A percentile compares a stretch with the other conserved stretches of the same genome.
These are phyloP conservation scores for Portunus trituberculatus DNA, from an alignment of 1,140 invertebrate species.

Conservation along the genomic window DNA sequence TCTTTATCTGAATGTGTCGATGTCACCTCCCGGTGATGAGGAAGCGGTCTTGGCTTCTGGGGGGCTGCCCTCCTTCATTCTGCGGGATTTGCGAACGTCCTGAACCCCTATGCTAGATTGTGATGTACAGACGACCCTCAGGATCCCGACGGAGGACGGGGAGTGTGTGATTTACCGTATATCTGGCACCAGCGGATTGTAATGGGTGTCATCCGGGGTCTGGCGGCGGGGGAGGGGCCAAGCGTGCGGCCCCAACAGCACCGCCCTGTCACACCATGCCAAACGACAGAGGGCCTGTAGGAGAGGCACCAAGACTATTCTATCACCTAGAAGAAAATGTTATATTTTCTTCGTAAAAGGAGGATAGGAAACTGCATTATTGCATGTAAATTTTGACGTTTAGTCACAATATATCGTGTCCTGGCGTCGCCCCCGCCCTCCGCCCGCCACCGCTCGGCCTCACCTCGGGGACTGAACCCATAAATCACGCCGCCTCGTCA, in stretches of 20 bases:
- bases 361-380: no score
- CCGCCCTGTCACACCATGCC: not conserved
- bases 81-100: not conserved
- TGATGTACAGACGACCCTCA: not conserved
- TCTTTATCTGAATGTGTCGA: not conserved
- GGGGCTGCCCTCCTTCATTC: not conserved
- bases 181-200: slow-evolving; percentile 67
- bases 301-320: not conserved
- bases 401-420: not conserved
- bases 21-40: not conserved
- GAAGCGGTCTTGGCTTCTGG: not conserved
- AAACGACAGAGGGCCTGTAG: slow-evolving; percentile 49
- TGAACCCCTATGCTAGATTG: not conserved
- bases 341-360: no score
- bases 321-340: no score
- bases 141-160: not conserved
- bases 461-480: not conserved
- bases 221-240: slow-evolving; percentile 27
- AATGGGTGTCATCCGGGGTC: slow-evolving; percentile 73
- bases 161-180: slow-evolving; percentile 71
- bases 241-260: not conserved
- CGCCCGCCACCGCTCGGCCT: not conserved
- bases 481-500: not conserved
- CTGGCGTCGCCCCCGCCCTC: not conserved
- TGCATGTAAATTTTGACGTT: no score